A percentile compares a stretch with the other conserved stretches of the same genome.
Evolutionary conservation across 2,888 invertebrate species (phyloP).

Genomic region (Drosophila ezoana): DNA sequence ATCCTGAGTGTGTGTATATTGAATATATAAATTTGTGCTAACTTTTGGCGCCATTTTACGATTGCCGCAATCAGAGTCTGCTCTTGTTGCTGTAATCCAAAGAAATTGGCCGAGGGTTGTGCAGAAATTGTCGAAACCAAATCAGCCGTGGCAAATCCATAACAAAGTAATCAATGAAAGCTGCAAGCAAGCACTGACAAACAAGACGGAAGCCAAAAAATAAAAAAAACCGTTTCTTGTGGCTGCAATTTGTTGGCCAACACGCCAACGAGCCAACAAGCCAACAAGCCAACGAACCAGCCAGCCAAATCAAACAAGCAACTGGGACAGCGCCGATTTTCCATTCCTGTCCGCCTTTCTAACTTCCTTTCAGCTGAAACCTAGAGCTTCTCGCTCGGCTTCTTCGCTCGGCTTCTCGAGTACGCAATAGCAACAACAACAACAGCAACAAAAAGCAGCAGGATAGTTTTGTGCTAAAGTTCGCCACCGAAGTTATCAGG

Average conservation of each 20-base stretch:
- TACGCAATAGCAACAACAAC: slow-evolving; percentile 36
- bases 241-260: slow-evolving; percentile 78
- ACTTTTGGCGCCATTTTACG: slow-evolving; percentile 52
- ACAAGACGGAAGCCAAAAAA: slow-evolving; percentile 57
- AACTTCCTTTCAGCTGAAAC: slow-evolving; percentile 43
- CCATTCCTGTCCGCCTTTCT: slow-evolving; percentile 38
- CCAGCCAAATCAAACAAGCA: slow-evolving; percentile 66
- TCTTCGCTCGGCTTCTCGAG: slow-evolving; percentile 12
- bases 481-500: slow-evolving; percentile 58
- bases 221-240: slow-evolving; percentile 68
- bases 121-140: slow-evolving; percentile 55
- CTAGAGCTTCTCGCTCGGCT: slow-evolving; percentile 9
- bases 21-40: slow-evolving; percentile 54
- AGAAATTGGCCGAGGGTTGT: slow-evolving; percentile 29
- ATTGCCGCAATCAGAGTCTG: slow-evolving; percentile 67
- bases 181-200: slow-evolving; percentile 52
- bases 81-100: slow-evolving; percentile 29
- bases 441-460: slow-evolving; percentile 30
- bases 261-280: slow-evolving; percentile 53
- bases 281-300: slow-evolving; percentile 34
- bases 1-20: slow-evolving; percentile 36
- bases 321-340: slow-evolving; percentile 48
- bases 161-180: slow-evolving; percentile 79
- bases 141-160: slow-evolving; percentile 72
- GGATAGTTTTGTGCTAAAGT: slow-evolving; percentile 61